Base-by-base conservation (phyloP, 2,113 vertebrate genomes). In the Cryptotis parvus region DNA sequence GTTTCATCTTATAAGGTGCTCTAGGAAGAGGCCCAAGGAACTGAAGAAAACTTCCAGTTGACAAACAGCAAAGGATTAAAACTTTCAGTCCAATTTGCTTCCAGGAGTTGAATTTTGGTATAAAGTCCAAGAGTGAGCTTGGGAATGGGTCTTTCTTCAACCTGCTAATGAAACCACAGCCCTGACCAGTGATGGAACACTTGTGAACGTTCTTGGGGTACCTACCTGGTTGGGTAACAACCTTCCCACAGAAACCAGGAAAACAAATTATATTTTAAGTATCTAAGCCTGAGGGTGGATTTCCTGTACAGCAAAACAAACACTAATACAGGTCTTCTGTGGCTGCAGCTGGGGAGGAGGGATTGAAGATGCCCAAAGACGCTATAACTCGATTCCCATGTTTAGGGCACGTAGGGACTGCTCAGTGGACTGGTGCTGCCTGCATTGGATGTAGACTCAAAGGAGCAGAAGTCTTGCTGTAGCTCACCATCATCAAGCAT, bases 391-490 rank as follows among this genome's bases (percentile, higher is more conserved):
- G 22, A 65, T 75, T 29, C 72, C 63, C 43, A 55, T 26, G 33
- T 29, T 22, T 43, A 35, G 52, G 22, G 20, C 3, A 61, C 3
- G 27, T 7, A 65, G 11, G 29, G 2, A 0, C 43, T 68, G 9
- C 43, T n/a, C 33, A 29, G 52, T 35, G n/a, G 45, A 1, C 4
- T 9, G 0, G 58, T 6, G 8, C 0, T 6, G 39, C 61, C 75
- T 78, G 87, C 16, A 29, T 33, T 77, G 63, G 35, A 22, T 49
- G 11, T 0, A 14, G 45, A 39, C n/a, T 35, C 49, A 43, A 63
- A 33, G 5, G 31, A 69, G 26, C 9, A 49, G 33, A 52, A 35
- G 20, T 41, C n/a, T 22, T 26, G 15, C 18, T 35, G 4, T 22
- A 15, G 49, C 10, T 37, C 58, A 18, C 69, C 55, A 20, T 12